These are phyloP conservation scores for Idris sp. DNA, from an alignment of 1,140 invertebrate genomes.

Conservation along the genomic window DNA sequence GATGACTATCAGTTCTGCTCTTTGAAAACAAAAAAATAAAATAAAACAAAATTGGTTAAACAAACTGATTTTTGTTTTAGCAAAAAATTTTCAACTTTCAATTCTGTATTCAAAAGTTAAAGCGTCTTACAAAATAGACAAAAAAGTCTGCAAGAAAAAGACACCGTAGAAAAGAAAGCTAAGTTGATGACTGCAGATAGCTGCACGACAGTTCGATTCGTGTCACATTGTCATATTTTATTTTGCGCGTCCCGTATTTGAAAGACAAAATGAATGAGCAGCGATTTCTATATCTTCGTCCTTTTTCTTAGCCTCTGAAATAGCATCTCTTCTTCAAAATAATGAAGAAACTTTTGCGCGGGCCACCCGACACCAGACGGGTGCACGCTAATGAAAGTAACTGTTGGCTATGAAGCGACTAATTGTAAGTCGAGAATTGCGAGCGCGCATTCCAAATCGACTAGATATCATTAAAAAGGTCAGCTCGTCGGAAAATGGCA, in stretches of 20 bases:
- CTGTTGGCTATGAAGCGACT: slow-evolving; percentile 62
- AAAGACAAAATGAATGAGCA: slow-evolving; percentile 46
- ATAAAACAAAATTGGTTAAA: no score
- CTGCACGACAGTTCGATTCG: slow-evolving; percentile 18
- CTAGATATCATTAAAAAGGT: slow-evolving; percentile 62
- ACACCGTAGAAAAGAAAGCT: not conserved
- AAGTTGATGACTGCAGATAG: slow-evolving; percentile 32
- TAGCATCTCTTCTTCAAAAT: slow-evolving; percentile 50
- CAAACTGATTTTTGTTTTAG: no score
- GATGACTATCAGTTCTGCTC: no score
- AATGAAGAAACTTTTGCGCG: slow-evolving; percentile 62
- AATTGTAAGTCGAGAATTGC: slow-evolving; percentile 60
- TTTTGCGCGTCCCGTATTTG: slow-evolving; percentile 28
- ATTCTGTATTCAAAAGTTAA: no score
- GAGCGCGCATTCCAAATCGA: slow-evolving; percentile 59
- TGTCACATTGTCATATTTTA: slow-evolving; percentile 55
- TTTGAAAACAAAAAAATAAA: no score
- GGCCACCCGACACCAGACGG: slow-evolving; percentile 50
- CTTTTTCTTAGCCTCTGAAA: slow-evolving; percentile 49
- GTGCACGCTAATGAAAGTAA: slow-evolving; percentile 64
- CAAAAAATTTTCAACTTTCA: no score
- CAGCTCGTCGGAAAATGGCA: slow-evolving; percentile 48
- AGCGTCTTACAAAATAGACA: no score
- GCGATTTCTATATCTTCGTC: slow-evolving; percentile 45
- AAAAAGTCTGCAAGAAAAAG: no score